phyloP scores from a whole-genome alignment of 2,888 invertebrate genomes.

The Hymenopus coronatus region DNA sequence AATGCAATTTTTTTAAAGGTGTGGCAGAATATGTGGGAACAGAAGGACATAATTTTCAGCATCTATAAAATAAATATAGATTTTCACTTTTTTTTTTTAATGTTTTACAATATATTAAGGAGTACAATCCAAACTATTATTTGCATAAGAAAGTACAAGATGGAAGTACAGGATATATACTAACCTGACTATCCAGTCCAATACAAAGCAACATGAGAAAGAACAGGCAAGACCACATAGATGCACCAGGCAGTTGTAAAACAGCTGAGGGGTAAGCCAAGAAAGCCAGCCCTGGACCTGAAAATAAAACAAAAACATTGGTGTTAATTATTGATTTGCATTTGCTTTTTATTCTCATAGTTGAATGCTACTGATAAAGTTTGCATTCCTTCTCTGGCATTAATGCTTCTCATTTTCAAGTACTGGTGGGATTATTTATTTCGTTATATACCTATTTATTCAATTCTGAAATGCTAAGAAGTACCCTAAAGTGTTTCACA shows the following conservation, averaged over 20 bases:
- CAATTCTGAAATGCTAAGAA: too few species aligned
- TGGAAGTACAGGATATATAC: neutral
- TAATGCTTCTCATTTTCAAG: too few species aligned
- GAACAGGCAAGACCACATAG: slow-evolving; percentile 88
- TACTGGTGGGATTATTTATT: too few species aligned
- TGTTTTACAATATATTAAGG: neutral
- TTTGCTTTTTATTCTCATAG: too few species aligned
- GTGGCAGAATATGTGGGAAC: too few species aligned
- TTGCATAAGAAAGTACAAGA: neutral
- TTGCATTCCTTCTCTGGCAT: too few species aligned
- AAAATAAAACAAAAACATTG: slow-evolving; percentile 26
- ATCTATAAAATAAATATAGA: neutral
- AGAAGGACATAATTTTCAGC: too few species aligned
- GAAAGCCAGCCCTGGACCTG: slow-evolving; percentile 88
- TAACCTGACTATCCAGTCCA: slow-evolving; percentile 76
- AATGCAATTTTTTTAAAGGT: too few species aligned
- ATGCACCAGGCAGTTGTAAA: slow-evolving; percentile 83
- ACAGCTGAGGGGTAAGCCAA: slow-evolving; percentile 91
- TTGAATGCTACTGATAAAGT: too few species aligned
- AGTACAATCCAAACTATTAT: neutral
- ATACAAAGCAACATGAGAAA: slow-evolving; percentile 91
- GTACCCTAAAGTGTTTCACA: too few species aligned
- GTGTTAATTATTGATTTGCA: too few species aligned
- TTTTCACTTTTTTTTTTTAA: neutral
- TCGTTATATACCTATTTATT: too few species aligned